A percentile compares a stretch with the other conserved stretches of the same genome.
These are phyloP conservation scores for Tympanuchus pallidicinctus DNA, from an alignment of 2,113 vertebrate species.

Conservation along the genomic window DNA sequence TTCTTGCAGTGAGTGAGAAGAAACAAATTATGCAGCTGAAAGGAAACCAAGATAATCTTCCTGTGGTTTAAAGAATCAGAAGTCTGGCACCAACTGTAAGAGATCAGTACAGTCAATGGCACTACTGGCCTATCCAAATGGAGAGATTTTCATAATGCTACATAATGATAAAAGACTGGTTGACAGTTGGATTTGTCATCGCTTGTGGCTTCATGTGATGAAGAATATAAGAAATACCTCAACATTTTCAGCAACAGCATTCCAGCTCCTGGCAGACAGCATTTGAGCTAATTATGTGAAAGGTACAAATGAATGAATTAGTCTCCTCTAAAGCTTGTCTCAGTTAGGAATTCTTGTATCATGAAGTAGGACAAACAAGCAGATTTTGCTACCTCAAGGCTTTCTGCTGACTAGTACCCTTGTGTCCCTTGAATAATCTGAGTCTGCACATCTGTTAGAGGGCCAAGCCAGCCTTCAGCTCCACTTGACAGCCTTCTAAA, in stretches of 20 bases:
- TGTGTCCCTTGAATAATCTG: neutral
- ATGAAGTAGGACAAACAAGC: neutral
- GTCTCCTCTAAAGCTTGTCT: neutral
- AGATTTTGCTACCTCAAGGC: neutral
- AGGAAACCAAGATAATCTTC: constrained; percentile 5
- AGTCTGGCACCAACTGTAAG: constrained; percentile 2
- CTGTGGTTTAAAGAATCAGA: neutral
- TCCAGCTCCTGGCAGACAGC: neutral
- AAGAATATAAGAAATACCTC: neutral
- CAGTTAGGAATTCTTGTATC: neutral
- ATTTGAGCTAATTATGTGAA: neutral
- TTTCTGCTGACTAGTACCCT: neutral
- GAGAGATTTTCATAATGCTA: constrained; percentile 35
- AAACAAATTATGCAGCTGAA: constrained; percentile 3
- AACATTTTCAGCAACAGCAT: neutral
- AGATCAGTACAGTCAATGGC: constrained; percentile 9
- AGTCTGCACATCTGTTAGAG: neutral
- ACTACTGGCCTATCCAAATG: neutral
- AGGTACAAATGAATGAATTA: neutral
- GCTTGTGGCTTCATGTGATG: constrained; percentile 17
- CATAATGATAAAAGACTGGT: constrained; percentile 21
- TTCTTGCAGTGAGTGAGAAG: neutral
- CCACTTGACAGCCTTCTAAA: neutral
- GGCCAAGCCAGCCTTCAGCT: neutral
- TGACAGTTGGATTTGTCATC: neutral